Conservation (phyloP, 2,113 vertebrate species). For the Xiphias gladius region DNA sequence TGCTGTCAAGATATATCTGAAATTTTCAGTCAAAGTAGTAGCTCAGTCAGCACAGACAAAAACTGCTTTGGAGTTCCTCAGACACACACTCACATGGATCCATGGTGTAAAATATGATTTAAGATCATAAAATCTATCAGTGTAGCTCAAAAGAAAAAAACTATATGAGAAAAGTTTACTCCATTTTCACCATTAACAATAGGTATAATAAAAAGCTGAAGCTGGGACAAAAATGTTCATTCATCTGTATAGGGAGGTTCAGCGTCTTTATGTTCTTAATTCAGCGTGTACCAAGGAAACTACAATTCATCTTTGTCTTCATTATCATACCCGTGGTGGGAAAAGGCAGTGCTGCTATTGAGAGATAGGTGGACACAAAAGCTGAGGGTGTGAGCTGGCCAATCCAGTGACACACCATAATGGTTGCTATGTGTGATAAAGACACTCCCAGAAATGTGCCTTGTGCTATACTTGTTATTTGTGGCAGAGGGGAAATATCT, state of each 20-base stretch:
- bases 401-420: constrained; percentile 58
- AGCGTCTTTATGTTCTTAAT: constrained; percentile 36
- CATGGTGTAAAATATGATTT: not conserved
- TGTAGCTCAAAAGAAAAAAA: not conserved
- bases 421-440: constrained; percentile 63
- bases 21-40: not conserved
- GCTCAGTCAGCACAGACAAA: not conserved
- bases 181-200: not conserved
- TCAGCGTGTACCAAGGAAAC: constrained; percentile 40
- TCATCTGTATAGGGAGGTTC: constrained; percentile 32
- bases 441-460: constrained; percentile 31
- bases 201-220: not conserved
- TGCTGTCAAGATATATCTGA: no score
- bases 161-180: not conserved
- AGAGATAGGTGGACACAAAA: constrained; percentile 82
- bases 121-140: not conserved
- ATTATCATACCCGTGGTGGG: constrained; percentile 90
- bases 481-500: constrained; percentile 6
- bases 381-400: no score
- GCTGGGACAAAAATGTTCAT: constrained; percentile 10
- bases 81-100: not conserved
- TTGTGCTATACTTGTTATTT: constrained; percentile 22
- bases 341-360: constrained; percentile 81
- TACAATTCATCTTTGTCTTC: constrained; percentile 73
- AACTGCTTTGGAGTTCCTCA: not conserved